Evolutionary conservation across 1,140 invertebrate genomes (phyloP).

Genomic region (Mycetomoellerius zeteki): DNA sequence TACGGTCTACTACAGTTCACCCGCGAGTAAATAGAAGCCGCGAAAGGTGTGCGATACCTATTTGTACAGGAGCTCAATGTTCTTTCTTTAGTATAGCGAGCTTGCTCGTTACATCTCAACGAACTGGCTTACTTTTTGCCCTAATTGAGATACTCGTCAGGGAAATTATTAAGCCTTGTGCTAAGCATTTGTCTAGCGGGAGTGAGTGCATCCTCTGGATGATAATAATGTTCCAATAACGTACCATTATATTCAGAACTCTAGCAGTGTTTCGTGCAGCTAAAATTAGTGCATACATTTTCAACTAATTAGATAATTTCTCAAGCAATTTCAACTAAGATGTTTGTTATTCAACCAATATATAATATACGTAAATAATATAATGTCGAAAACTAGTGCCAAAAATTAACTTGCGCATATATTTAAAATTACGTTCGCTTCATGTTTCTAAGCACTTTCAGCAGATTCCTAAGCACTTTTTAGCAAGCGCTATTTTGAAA

Average conservation of each 20-base stretch:
- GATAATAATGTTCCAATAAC: constrained; percentile 15
- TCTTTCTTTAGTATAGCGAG: constrained; percentile 3
- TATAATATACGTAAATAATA: neutral
- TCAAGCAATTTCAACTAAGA: neutral
- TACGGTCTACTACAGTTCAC: constrained; percentile 44
- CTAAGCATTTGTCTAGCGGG: neutral
- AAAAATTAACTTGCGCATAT: neutral
- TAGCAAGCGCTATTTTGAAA: neutral
- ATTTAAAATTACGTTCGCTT: neutral
- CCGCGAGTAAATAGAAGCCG: constrained; percentile 57
- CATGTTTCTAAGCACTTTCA: neutral
- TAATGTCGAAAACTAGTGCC: neutral
- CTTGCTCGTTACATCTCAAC: constrained; percentile 14
- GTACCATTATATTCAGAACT: neutral
- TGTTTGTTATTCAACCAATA: neutral
- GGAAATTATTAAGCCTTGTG: constrained; percentile 10
- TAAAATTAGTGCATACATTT: constrained; percentile 1
- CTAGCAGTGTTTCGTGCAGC: neutral
- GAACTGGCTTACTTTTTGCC: constrained; percentile 25
- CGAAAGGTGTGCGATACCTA: constrained; percentile 44
- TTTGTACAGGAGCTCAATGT: constrained; percentile 53
- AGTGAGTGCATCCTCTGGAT: neutral
- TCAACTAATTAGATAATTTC: neutral
- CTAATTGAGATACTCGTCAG: neutral
- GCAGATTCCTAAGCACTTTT: neutral